Evolutionary conservation across 1,140 invertebrate species (phyloP).

Genomic region (Leucophenga varia): DNA sequence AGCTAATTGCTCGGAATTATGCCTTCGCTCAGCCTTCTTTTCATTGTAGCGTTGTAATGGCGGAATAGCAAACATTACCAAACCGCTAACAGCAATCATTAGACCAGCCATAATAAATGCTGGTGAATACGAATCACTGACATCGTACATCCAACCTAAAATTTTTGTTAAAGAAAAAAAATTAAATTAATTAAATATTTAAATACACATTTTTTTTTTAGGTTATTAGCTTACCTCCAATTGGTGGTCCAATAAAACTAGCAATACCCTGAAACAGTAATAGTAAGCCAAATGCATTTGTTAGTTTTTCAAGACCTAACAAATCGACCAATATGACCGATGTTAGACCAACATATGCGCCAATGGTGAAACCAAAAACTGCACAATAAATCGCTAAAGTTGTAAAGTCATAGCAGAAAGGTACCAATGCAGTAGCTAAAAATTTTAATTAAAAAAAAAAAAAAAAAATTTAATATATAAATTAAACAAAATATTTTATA

Average conservation of each 20-base stretch:
- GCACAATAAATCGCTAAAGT: slow-evolving; percentile 76
- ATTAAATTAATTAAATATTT: neutral
- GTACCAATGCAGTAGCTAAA: slow-evolving; percentile 76
- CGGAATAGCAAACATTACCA: slow-evolving; percentile 87
- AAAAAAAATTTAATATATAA: neutral
- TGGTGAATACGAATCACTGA: slow-evolving; percentile 73
- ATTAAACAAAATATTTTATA: no score
- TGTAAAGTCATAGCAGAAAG: slow-evolving; percentile 69
- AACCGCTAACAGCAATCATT: slow-evolving; percentile 81
- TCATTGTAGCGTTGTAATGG: slow-evolving; percentile 64
- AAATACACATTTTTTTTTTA: neutral
- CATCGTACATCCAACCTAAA: slow-evolving; percentile 80
- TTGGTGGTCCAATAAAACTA: slow-evolving; percentile 82
- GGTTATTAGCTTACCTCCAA: slow-evolving; percentile 69
- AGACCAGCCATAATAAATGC: slow-evolving; percentile 81
- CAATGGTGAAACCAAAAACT: slow-evolving; percentile 84
- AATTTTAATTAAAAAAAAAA: neutral
- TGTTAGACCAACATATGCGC: slow-evolving; percentile 90
- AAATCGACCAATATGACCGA: slow-evolving; percentile 87
- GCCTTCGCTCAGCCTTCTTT: slow-evolving; percentile 23
- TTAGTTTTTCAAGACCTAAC: slow-evolving; percentile 81
- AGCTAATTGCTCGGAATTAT: slow-evolving; percentile 31
- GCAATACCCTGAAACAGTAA: slow-evolving; percentile 90
- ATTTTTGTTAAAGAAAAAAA: slow-evolving; percentile 23
- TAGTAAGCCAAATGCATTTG: slow-evolving; percentile 90